Conservation (phyloP, 2,113 vertebrate genomes). For the Fregata magnificens region DNA sequence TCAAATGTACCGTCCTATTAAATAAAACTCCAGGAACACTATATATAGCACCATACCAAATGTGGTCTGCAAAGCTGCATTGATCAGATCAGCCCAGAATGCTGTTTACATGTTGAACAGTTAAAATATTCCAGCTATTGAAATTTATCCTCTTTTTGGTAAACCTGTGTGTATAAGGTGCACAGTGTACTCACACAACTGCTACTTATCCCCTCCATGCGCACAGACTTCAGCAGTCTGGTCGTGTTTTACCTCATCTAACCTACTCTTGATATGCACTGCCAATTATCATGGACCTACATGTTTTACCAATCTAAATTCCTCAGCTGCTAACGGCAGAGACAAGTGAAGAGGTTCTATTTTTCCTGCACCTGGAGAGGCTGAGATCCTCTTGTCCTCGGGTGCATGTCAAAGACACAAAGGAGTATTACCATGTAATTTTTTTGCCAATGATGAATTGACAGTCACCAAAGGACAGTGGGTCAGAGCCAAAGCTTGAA, state of each 20-base stretch:
- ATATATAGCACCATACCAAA: constrained; percentile 69
- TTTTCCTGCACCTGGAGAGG: neutral
- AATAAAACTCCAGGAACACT: constrained; percentile 70
- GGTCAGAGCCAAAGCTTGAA: neutral
- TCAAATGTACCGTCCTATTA: constrained; percentile 74
- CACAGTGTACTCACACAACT: neutral
- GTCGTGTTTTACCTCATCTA: neutral
- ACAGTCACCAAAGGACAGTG: neutral
- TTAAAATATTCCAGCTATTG: constrained; percentile 56
- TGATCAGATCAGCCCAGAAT: constrained; percentile 61
- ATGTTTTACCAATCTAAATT: neutral
- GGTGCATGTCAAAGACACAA: neutral
- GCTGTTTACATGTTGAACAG: constrained; percentile 51
- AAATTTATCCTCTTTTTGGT: constrained; percentile 30
- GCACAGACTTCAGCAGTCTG: neutral
- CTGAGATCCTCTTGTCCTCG: neutral
- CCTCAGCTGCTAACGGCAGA: neutral
- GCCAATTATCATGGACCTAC: neutral
- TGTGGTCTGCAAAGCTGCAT: constrained; percentile 51
- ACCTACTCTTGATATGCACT: neutral
- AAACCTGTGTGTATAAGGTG: neutral
- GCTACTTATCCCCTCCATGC: neutral
- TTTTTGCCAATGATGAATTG: neutral
- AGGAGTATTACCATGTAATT: neutral
- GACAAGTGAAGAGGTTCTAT: neutral